Base-by-base conservation (phyloP, 2,113 vertebrate genomes). In the Gyps fulvus region DNA sequence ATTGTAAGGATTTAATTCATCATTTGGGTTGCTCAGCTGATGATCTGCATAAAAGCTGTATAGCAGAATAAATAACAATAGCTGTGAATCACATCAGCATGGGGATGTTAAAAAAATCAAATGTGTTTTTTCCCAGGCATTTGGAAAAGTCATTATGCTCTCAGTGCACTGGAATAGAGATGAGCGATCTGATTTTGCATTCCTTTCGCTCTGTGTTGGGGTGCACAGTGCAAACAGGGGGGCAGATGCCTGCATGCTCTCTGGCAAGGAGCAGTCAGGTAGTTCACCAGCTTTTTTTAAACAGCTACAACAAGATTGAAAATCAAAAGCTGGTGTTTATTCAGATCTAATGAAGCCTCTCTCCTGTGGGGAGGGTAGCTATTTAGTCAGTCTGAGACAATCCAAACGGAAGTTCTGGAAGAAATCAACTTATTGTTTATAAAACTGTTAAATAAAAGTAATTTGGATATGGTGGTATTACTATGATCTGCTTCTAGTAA, bases 161-260 rank as follows among this genome's bases (percentile, higher is more conserved):
- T 95, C 32, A 42, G 45, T 32, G 25, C 2, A 4, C 38, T 71
- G 61, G 27, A 79, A 31, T 5, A 90, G 78, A 73, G 81, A 70
- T 1, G 5, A 69, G 27, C 2, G 4, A 32, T 81, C 22, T 91
- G 67, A 67, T 83, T 95, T 83, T 91, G 36, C 63, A 21, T 52
- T 87, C 16, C 29, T 82, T 93, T 83, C 2, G 1, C 62, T 87
- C 69, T 49, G n/a, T 85, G 36, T 63, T 6, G 11, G 66, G n/a
- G 70, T 45, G 23, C 36, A 8, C 3, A 25, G 8, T 63, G 32
- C 32, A 90, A 36, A 47, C 36, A 78, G 13, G 5, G 67, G 32
- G 59, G 34, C 16, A 79, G 50, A 32, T 6, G 13, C 21, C 42
- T 58, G 17, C 0, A 0, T 19, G 32, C 10, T 58, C 15, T 31